phyloP scores from a whole-genome alignment of 2,113 vertebrate species.

The Cricetomys ansorgei region DNA sequence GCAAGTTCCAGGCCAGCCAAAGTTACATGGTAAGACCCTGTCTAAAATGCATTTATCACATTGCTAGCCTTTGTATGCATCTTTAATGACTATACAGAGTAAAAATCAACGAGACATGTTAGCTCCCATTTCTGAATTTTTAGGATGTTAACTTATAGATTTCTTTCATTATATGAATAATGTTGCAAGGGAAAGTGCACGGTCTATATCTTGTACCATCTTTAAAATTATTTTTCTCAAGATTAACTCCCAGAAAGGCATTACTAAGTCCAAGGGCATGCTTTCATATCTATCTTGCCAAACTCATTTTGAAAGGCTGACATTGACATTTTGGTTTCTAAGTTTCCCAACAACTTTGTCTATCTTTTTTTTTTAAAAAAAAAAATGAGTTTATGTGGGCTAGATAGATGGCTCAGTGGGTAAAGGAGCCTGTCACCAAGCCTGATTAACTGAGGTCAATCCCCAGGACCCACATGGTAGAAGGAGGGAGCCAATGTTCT shows the following conservation, averaged over 20 bases:
- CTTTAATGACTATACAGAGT: background rate
- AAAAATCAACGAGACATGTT: background rate
- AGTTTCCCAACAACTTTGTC: background rate
- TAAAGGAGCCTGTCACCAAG: background rate
- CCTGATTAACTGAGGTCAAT: background rate
- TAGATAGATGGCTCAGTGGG: background rate
- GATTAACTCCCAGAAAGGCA: slow-evolving; percentile 41
- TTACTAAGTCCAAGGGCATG: slow-evolving; percentile 5
- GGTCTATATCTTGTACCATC: background rate
- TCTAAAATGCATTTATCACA: background rate
- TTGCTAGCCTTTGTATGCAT: background rate
- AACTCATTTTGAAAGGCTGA: slow-evolving; percentile 6
- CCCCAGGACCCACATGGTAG: background rate
- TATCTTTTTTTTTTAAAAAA: background rate
- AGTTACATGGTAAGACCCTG: too few species aligned
- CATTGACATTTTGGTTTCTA: background rate
- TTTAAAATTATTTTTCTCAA: slow-evolving; percentile 45
- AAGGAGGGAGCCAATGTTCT: background rate
- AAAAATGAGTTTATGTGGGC: background rate
- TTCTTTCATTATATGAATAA: slow-evolving; percentile 32
- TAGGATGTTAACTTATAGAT: background rate
- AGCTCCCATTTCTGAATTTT: background rate
- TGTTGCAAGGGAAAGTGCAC: background rate
- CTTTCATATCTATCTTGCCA: background rate
- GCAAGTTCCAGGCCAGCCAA: too few species aligned